These are phyloP conservation scores for Bombylius discolor DNA, from an alignment of 2,888 invertebrate species.

Conservation along the genomic window DNA sequence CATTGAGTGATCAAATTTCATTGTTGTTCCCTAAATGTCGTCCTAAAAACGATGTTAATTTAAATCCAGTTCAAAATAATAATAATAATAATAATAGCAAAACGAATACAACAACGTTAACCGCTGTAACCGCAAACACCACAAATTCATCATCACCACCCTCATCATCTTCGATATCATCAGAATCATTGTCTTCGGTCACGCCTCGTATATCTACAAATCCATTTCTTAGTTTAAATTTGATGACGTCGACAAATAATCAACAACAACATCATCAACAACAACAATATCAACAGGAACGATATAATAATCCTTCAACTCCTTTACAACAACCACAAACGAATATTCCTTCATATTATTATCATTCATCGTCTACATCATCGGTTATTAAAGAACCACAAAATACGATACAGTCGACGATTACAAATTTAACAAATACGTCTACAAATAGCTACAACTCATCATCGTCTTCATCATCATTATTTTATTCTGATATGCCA, in stretches of 20 bases:
- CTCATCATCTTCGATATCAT: conserved; percentile 32
- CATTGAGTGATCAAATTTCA: conserved; percentile 60
- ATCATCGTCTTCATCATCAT: not conserved
- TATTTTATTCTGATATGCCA: conserved; percentile 6
- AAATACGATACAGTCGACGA: not conserved
- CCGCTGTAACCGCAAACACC: conserved; percentile 27
- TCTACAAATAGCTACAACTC: not conserved
- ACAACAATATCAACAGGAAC: too few species aligned
- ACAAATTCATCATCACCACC: conserved; percentile 31
- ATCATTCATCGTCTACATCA: not conserved
- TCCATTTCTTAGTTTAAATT: conserved; percentile 28
- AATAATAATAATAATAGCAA: not conserved
- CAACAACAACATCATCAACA: too few species aligned
- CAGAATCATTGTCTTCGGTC: conserved; percentile 34
- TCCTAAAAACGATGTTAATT: conserved; percentile 49
- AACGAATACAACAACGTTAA: conserved; percentile 5
- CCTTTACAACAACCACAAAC: not conserved
- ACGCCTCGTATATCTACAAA: conserved; percentile 35
- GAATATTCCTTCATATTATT: not conserved
- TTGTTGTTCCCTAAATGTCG: conserved; percentile 79
- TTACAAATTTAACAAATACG: not conserved
- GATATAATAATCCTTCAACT: too few species aligned
- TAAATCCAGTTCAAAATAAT: conserved; percentile 28
- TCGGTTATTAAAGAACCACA: not conserved
- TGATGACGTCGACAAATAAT: too few species aligned